phyloP scores from a whole-genome alignment of 2,888 invertebrate species.

The Oscheius onirici region DNA sequence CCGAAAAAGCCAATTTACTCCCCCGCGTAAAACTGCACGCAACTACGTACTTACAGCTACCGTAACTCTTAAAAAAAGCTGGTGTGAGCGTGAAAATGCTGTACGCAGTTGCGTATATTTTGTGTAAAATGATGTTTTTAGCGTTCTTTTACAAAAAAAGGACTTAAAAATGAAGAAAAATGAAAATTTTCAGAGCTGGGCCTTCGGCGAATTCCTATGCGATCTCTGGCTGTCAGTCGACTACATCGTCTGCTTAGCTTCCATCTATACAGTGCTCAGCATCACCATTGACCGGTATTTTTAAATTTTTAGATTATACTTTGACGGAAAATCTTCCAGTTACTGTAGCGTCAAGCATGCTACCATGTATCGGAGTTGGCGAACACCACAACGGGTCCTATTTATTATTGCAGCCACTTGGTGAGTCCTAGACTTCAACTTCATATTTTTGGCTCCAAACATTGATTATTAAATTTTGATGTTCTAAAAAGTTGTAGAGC shows the following conservation, averaged over 20 bases:
- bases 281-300: conserved; percentile 89
- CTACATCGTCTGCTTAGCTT: conserved; percentile 95
- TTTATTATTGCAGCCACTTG: conserved; percentile 68
- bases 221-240: conserved; percentile 98
- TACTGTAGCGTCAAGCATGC: conserved; percentile 99
- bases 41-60: too few species aligned
- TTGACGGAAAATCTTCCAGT: conserved; percentile 36
- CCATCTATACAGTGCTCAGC: conserved; percentile 96
- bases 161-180: too few species aligned
- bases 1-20: too few species aligned
- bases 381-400: conserved; percentile 65
- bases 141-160: too few species aligned
- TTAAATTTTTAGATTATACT: background rate
- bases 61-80: too few species aligned
- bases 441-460: background rate
- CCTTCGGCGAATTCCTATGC: conserved; percentile 91
- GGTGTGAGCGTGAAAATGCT: too few species aligned
- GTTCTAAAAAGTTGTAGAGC: background rate
- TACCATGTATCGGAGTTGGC: conserved; percentile 94
- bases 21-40: too few species aligned
- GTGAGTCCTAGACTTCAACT: conserved; percentile 51
- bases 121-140: too few species aligned
- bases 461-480: background rate
- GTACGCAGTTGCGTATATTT: too few species aligned
- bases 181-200: conserved; percentile 78